Percentiles rank a stretch among this genome's conserved stretches.
These are phyloP conservation scores for Drosophila pseudotakahashii DNA, from an alignment of 2,888 invertebrate species.

Conservation along the genomic window DNA sequence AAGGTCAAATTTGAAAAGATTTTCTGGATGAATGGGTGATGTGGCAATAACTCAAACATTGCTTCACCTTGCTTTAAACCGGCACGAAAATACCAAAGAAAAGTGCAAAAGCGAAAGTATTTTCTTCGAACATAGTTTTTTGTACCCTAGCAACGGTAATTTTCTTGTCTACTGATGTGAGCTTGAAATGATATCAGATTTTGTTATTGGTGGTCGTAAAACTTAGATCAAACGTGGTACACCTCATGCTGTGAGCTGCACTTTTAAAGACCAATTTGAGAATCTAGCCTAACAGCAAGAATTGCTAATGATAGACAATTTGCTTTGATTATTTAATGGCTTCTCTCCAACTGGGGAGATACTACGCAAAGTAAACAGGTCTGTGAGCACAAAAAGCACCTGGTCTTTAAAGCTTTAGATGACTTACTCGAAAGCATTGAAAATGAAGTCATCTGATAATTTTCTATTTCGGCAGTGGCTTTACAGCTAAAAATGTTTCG, in stretches of 20 bases:
- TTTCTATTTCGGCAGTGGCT: constrained; percentile 6
- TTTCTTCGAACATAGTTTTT: constrained; percentile 4
- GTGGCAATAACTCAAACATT: constrained; percentile 16
- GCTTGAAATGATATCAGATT: no score
- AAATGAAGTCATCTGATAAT: constrained; percentile 34
- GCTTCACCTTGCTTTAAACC: background rate
- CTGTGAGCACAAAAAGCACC: no score
- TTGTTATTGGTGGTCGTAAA: no score
- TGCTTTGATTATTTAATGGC: constrained; percentile 8
- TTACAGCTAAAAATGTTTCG: constrained; percentile 6
- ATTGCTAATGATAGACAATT: background rate
- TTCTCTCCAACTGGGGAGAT: background rate
- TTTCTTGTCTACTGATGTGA: no score
- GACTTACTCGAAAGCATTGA: constrained; percentile 2
- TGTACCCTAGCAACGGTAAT: no score
- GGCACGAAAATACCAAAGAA: constrained; percentile 8
- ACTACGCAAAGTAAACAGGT: background rate
- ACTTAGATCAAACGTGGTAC: no score
- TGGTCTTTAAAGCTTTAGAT: background rate
- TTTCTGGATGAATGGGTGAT: constrained; percentile 9
- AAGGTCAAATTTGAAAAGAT: background rate
- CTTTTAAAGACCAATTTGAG: background rate
- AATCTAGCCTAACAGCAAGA: constrained; percentile 1
- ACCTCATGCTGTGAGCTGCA: no score
- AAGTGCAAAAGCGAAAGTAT: constrained; percentile 42